These are phyloP conservation scores for Axinella damicornis DNA, from an alignment of 37 sponge, comb jelly and placozoan species.

Conservation along the genomic window DNA sequence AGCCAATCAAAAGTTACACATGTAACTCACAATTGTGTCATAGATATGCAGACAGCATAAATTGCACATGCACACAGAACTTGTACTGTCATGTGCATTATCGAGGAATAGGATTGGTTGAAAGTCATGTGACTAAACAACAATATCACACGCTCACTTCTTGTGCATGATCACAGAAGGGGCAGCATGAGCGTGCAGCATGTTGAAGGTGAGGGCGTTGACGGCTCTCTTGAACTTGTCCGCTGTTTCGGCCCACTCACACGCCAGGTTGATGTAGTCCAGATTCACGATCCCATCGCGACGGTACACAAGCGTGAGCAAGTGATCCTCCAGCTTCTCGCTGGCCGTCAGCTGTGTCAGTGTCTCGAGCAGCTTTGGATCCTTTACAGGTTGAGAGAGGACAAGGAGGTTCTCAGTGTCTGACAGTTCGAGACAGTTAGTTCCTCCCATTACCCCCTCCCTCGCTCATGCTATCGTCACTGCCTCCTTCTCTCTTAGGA, in stretches of 20 bases:
- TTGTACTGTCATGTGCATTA: too few relatives aligned
- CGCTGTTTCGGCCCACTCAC: slow-evolving; percentile 32
- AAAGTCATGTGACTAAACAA: too few relatives aligned
- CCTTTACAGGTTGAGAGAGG: neutral
- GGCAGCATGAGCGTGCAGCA: slow-evolving; percentile 36
- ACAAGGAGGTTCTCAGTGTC: neutral
- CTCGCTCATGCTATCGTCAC: too few relatives aligned
- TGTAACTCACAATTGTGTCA: too few relatives aligned
- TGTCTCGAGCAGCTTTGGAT: slow-evolving; percentile 2
- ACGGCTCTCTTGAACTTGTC: slow-evolving; percentile 58
- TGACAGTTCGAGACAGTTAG: too few relatives aligned
- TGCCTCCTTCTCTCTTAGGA: neutral
- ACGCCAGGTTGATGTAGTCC: slow-evolving; percentile 40
- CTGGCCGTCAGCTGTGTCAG: neutral
- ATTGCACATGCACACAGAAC: too few relatives aligned
- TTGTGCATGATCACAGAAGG: slow-evolving; percentile 26
- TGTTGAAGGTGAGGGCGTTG: slow-evolving; percentile 45
- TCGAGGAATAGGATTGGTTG: too few relatives aligned
- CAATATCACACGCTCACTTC: slow-evolving; percentile 60
- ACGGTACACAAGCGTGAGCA: slow-evolving; percentile 44
- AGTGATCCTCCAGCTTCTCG: slow-evolving; percentile 18
- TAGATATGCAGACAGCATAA: too few relatives aligned
- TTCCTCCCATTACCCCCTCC: too few relatives aligned
- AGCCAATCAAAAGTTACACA: neutral
- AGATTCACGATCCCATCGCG: slow-evolving; percentile 68